A percentile compares a stretch with the other conserved stretches of the same genome.
Evolutionary conservation across 2,888 invertebrate genomes (phyloP).

Genomic region (Dugesia japonica): DNA sequence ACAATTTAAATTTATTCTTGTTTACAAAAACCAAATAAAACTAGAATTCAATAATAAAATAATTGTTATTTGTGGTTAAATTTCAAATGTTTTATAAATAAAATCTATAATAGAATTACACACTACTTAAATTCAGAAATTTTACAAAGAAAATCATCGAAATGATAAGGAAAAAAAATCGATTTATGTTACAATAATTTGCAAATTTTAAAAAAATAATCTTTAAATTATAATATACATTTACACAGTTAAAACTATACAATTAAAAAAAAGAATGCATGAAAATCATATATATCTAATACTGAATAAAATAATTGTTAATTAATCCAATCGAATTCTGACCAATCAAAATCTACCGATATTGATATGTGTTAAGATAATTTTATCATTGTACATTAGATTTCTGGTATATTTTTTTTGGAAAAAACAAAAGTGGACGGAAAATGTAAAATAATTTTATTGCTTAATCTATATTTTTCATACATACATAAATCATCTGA

Average conservation of each 20-base stretch:
- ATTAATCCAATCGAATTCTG: neutral
- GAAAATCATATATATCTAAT: neutral
- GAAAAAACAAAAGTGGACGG: neutral
- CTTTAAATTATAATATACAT: neutral
- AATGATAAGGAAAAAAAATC: neutral
- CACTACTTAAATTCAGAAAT: too few relatives aligned
- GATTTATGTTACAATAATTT: neutral
- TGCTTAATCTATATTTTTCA: constrained; percentile 6
- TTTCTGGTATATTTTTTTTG: neutral
- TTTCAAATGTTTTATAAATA: too few relatives aligned
- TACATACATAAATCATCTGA: neutral
- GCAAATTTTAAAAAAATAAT: neutral
- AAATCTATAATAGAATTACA: too few relatives aligned
- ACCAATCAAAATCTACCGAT: neutral
- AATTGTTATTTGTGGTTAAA: too few relatives aligned
- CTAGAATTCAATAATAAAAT: too few relatives aligned
- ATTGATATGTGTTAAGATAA: neutral
- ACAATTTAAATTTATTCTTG: neutral
- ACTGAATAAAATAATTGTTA: constrained; percentile 1
- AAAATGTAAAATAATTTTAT: constrained; percentile 9
- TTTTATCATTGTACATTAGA: neutral
- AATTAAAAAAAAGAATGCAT: neutral
- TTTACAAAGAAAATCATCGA: too few relatives aligned
- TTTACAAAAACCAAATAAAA: neutral
- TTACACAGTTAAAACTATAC: neutral